Conservation (phyloP, 2,797 vertebrate genomes). For the Serranus cabrilla region DNA sequence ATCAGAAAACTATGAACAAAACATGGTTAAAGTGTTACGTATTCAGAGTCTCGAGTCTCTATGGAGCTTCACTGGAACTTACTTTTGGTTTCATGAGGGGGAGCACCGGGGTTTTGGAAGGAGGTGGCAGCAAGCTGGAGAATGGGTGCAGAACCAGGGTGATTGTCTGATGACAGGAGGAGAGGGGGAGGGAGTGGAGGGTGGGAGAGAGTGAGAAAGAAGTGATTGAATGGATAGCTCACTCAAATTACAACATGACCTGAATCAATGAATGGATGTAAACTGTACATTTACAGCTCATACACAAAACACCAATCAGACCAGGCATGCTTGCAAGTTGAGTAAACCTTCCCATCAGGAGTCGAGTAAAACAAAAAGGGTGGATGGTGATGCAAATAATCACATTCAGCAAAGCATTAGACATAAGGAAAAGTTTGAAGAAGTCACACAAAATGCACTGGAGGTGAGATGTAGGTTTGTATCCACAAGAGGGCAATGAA, state of each 20-base stretch:
- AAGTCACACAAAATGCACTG: slow-evolving; percentile 32
- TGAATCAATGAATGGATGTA: slow-evolving; percentile 32
- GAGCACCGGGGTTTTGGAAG: slow-evolving; percentile 86
- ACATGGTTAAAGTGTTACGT: background rate
- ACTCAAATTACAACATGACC: slow-evolving; percentile 61
- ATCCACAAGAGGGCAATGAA: slow-evolving; percentile 72
- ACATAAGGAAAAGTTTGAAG: slow-evolving; percentile 16
- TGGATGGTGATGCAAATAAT: slow-evolving; percentile 55
- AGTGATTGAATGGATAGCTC: slow-evolving; percentile 72
- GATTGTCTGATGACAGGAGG: slow-evolving; percentile 85
- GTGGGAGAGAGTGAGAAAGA: slow-evolving; percentile 54
- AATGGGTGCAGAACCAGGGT: slow-evolving; percentile 88
- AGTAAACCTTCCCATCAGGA: slow-evolving; percentile 39
- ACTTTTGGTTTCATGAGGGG: slow-evolving; percentile 89
- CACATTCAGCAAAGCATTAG: slow-evolving; percentile 54
- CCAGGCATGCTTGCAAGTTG: slow-evolving; percentile 55
- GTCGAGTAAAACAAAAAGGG: slow-evolving; percentile 4
- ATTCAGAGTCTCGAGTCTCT: background rate
- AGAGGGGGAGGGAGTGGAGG: slow-evolving; percentile 41
- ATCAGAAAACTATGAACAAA: background rate
- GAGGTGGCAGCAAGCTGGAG: slow-evolving; percentile 88
- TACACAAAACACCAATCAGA: slow-evolving; percentile 41
- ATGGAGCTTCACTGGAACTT: slow-evolving; percentile 74
- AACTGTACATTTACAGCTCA: slow-evolving; percentile 3
- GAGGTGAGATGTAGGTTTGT: slow-evolving; percentile 26